These are phyloP conservation scores for Phalera bucephala DNA, from an alignment of 2,888 invertebrate genomes.

Conservation along the genomic window DNA sequence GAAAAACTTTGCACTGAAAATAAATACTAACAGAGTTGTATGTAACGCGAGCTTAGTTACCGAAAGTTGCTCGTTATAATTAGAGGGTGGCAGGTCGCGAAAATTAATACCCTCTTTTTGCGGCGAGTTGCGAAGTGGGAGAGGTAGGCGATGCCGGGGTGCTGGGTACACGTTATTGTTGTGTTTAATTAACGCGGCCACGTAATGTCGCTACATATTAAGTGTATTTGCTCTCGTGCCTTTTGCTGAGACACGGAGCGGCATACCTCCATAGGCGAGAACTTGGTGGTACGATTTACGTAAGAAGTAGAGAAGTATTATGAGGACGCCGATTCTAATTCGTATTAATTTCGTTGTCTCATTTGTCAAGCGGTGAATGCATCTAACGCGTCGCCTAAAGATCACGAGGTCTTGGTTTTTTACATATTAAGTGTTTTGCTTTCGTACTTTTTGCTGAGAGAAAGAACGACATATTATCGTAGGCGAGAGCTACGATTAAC, in stretches of 20 bases:
- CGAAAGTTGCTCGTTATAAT: constrained; percentile 68
- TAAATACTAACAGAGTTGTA: constrained; percentile 53
- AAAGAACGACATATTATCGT: too few species aligned
- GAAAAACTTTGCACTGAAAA: constrained; percentile 53
- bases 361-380: too few species aligned
- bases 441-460: too few species aligned
- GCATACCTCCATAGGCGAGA: constrained; percentile 18
- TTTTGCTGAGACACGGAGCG: constrained; percentile 12
- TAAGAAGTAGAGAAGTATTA: too few species aligned
- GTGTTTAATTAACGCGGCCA: constrained; percentile 27
- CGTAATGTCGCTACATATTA: constrained; percentile 23
- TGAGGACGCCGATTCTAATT: too few species aligned
- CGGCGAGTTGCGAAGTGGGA: constrained; percentile 18
- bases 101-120: constrained; percentile 66
- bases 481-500: too few species aligned
- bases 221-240: neutral
- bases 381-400: too few species aligned
- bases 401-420: too few species aligned
- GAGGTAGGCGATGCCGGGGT: neutral
- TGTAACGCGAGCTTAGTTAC: constrained; percentile 62
- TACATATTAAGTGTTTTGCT: too few species aligned
- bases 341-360: too few species aligned
- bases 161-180: constrained; percentile 14
- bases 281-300: too few species aligned
- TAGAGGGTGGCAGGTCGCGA: constrained; percentile 55